Conservation (phyloP, 2,797 vertebrate genomes). For the Eulemur mongoz region DNA sequence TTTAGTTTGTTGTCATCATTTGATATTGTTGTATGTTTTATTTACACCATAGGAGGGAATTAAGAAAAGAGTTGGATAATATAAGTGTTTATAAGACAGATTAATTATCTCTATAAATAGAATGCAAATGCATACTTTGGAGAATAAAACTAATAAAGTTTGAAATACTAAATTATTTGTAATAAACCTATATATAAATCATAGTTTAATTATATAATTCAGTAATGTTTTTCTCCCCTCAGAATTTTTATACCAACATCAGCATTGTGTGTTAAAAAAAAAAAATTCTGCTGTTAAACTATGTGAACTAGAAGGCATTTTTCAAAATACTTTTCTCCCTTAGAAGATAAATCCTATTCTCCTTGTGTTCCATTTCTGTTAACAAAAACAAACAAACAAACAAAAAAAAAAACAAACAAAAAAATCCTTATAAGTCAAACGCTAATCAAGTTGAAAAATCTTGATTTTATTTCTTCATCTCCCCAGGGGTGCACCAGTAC, state of each 20-base stretch:
- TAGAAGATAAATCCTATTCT: constrained; percentile 77
- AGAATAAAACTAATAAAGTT: neutral
- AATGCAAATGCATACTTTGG: neutral
- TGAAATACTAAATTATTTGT: neutral
- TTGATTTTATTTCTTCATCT: constrained; percentile 73
- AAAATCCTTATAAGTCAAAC: constrained; percentile 79
- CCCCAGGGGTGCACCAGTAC: constrained; percentile 54
- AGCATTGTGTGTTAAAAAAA: constrained; percentile 8
- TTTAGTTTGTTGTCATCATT: neutral
- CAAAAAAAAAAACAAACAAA: neutral
- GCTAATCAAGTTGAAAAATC: constrained; percentile 80
- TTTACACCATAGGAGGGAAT: neutral
- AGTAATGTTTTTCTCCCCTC: neutral
- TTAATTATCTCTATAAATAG: neutral
- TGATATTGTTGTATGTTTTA: neutral
- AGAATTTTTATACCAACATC: constrained; percentile 27
- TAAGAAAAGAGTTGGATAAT: neutral
- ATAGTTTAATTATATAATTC: neutral
- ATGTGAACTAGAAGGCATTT: constrained; percentile 74
- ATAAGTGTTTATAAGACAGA: neutral
- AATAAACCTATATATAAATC: neutral
- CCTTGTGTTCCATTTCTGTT: constrained; percentile 75
- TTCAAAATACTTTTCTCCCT: constrained; percentile 78
- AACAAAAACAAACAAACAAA: constrained; percentile 55
- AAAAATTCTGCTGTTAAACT: constrained; percentile 10